A percentile compares a stretch with the other conserved stretches of the same genome.
Evolutionary conservation across 2,888 invertebrate species (phyloP).

Genomic region (Xestia rhomboidea): DNA sequence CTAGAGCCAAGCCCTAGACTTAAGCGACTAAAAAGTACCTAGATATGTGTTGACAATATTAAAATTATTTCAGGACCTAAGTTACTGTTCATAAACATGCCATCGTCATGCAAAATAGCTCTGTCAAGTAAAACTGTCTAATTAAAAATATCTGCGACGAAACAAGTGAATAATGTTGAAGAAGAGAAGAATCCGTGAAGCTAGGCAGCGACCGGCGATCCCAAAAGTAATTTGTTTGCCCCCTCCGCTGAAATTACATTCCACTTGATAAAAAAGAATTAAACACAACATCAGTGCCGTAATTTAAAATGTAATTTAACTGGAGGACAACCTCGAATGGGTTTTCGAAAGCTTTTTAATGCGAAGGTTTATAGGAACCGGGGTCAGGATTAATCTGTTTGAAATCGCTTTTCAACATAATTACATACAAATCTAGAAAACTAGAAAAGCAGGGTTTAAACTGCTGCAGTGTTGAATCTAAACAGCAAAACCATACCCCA

Average conservation of each 20-base stretch:
- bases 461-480: neutral
- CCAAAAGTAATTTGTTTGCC: constrained; percentile 54
- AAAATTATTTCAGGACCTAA: neutral
- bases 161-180: constrained; percentile 47
- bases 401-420: neutral
- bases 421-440: neutral
- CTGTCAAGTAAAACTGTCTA: constrained; percentile 24
- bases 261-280: constrained; percentile 66
- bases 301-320: constrained; percentile 34
- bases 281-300: constrained; percentile 32
- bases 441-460: no score
- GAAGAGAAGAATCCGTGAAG: constrained; percentile 29
- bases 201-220: constrained; percentile 24
- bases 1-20: neutral
- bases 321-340: neutral
- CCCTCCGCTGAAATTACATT: constrained; percentile 69
- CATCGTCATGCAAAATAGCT: constrained; percentile 15
- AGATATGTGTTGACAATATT: neutral
- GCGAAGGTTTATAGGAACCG: neutral
- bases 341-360: neutral
- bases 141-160: constrained; percentile 35
- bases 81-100: neutral
- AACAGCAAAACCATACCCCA: neutral
- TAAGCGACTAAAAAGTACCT: neutral
- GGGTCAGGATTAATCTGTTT: neutral